A percentile compares a stretch with the other conserved stretches of the same genome.
These are phyloP conservation scores for Watersipora subatra DNA, from an alignment of 1,140 invertebrate genomes.

Conservation along the genomic window DNA sequence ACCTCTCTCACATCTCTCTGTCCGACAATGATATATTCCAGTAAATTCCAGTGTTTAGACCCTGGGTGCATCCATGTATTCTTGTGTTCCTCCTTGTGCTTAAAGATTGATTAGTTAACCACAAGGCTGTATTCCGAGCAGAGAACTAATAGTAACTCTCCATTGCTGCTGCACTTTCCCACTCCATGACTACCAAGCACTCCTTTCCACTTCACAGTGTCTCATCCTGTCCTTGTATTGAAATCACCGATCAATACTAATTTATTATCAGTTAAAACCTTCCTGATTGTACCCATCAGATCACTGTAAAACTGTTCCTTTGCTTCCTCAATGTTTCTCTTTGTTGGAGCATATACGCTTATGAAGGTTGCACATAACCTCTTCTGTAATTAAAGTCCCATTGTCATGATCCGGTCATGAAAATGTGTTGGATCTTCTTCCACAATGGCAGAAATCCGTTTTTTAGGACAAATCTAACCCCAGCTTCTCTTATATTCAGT, in stretches of 20 bases:
- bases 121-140: not conserved
- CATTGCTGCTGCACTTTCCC: constrained; percentile 3
- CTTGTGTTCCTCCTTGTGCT: constrained; percentile 8
- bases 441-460: not conserved
- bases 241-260: not conserved
- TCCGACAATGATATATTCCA: constrained; percentile 13
- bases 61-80: constrained; percentile 12
- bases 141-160: not conserved
- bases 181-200: constrained; percentile 6
- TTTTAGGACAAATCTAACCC: not conserved
- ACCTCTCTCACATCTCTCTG: constrained; percentile 11
- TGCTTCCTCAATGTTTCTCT: not conserved
- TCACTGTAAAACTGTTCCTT: not conserved
- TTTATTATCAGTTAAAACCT: not conserved
- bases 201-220: constrained; percentile 5
- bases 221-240: not conserved
- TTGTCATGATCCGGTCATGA: not conserved
- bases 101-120: not conserved
- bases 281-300: not conserved
- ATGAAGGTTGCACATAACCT: not conserved
- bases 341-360: not conserved
- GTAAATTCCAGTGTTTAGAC: constrained; percentile 15
- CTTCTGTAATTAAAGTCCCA: not conserved
- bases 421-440: not conserved
- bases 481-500: not conserved